These are phyloP conservation scores for Drosophila littoralis DNA, from an alignment of 1,140 invertebrate species.

Conservation along the genomic window DNA sequence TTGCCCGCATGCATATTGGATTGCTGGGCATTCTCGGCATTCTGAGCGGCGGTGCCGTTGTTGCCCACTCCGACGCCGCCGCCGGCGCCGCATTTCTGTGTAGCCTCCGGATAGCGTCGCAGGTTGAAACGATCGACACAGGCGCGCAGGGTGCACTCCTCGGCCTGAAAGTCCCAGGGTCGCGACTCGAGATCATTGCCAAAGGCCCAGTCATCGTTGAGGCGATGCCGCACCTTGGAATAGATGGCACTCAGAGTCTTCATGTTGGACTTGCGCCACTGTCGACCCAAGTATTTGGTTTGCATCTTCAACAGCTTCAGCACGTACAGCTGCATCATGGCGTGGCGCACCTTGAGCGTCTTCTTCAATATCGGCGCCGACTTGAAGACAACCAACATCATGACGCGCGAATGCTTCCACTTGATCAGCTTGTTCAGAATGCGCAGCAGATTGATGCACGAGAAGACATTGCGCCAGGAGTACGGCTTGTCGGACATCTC, in stretches of 20 bases:
- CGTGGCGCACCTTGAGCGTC: constrained; percentile 97
- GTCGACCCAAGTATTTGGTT: constrained; percentile 98
- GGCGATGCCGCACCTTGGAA: constrained; percentile 95
- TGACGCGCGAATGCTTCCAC: constrained; percentile 99
- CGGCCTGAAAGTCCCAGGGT: constrained; percentile 99
- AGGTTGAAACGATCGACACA: constrained; percentile 98
- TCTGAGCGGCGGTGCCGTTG: constrained; percentile 70
- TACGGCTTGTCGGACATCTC: constrained; percentile 92
- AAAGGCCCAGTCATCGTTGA: constrained; percentile 99
- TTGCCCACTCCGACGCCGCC: constrained; percentile 55
- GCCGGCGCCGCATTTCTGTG: constrained; percentile 81
- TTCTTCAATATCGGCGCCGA: constrained; percentile 99
- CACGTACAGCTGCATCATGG: constrained; percentile 99
- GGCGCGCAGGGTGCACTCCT: constrained; percentile 96
- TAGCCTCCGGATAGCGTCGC: constrained; percentile 89
- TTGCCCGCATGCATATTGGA: constrained; percentile 73
- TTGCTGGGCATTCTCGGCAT: constrained; percentile 71
- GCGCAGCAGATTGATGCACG: constrained; percentile 98
- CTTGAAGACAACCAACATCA: constrained; percentile 99
- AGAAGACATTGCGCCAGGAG: constrained; percentile 99
- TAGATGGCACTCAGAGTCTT: constrained; percentile 99
- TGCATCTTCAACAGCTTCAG: constrained; percentile 99
- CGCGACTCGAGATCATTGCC: constrained; percentile 99
- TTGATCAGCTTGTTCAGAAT: constrained; percentile 99
- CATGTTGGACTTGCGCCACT: constrained; percentile 99